These are phyloP conservation scores for Drosophila mauritiana DNA, from an alignment of 1,140 invertebrate species.

Conservation along the genomic window DNA sequence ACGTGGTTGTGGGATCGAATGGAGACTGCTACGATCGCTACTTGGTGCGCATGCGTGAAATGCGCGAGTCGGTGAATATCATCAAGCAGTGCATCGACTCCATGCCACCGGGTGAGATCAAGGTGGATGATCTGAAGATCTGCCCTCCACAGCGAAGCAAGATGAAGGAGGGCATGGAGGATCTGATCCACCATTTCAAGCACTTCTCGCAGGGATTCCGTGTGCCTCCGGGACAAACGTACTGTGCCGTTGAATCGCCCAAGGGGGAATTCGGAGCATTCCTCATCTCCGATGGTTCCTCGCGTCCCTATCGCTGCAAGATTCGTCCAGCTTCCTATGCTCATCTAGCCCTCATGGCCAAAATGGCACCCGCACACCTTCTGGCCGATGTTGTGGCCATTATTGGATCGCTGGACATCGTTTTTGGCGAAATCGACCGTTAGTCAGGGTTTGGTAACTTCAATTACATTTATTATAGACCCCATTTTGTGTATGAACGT, in stretches of 20 bases:
- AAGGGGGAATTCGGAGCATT: constrained; percentile 96
- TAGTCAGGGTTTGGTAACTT: constrained; percentile 75
- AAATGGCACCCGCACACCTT: constrained; percentile 87
- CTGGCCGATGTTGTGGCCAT: constrained; percentile 93
- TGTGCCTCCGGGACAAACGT: constrained; percentile 93
- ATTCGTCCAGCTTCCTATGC: constrained; percentile 91
- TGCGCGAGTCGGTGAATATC: constrained; percentile 91
- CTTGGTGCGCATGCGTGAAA: constrained; percentile 89
- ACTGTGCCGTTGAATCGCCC: constrained; percentile 91
- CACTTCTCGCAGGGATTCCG: constrained; percentile 91
- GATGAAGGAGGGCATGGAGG: constrained; percentile 96
- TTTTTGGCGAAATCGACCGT: constrained; percentile 95
- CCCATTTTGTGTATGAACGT: no score
- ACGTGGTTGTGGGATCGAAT: constrained; percentile 92
- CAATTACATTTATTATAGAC: background rate
- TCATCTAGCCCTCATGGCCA: constrained; percentile 88
- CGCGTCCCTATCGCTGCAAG: constrained; percentile 92
- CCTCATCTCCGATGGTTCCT: constrained; percentile 93
- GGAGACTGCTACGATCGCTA: constrained; percentile 94
- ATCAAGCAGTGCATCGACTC: constrained; percentile 93
- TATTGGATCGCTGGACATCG: constrained; percentile 92
- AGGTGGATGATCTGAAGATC: constrained; percentile 93
- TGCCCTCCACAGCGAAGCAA: constrained; percentile 90
- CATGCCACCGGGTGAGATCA: constrained; percentile 93
- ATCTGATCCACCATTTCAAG: constrained; percentile 95